Evolutionary conservation across 2,113 vertebrate species (phyloP), one percentile per base, ranked within the genome.

Genomic region (Glaucidium brasilianum): DNA sequence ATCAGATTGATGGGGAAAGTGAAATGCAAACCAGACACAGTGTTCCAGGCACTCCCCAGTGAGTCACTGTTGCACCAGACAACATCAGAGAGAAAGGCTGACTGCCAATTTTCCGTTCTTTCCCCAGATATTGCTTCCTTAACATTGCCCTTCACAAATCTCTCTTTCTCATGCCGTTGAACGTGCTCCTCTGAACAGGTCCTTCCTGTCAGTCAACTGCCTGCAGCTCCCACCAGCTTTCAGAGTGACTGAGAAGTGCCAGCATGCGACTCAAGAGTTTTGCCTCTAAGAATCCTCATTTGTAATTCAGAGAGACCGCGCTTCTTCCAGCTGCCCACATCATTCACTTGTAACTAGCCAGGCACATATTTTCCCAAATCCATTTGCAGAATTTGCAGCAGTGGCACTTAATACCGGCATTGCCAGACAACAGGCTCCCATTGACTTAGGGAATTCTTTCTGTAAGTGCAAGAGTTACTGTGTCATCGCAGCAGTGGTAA

Each of bases 1-100:
- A 52, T 27, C 39, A 32, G 56, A 37, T 29, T 18, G 22, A 30
- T 9, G 74, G 78, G 77, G 91, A 96, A 92, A 94, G 94, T 88
- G 96, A 88, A 94, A 68, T 30, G 71, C 47, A 55, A 19, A 62
- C 9, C 8, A 59, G 66, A 55, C 29, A 4, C 34, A 11, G 64
- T 0, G 0, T 55, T 62, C 37, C 45, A 16, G 91, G 69, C 88
- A 29, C 88, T 66, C 82, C 79, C 49, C 58, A 1, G 2, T 82
- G 95, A 91, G 81, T 91, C 91, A 89, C 37, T 11, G 9, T 6
- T 85, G 58, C 68, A 71, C 64, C 50, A 88, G 18, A 10, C 41
- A 71, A 22, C 69, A 22, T 6, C 75, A n/a, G 0, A 21, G 59
- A 73, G 74, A 91, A 91, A 29, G 5, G 34, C 50, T 45, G 84